These are phyloP conservation scores for Pachyramphus minor DNA, from an alignment of 2,113 vertebrate species.

Conservation along the genomic window DNA sequence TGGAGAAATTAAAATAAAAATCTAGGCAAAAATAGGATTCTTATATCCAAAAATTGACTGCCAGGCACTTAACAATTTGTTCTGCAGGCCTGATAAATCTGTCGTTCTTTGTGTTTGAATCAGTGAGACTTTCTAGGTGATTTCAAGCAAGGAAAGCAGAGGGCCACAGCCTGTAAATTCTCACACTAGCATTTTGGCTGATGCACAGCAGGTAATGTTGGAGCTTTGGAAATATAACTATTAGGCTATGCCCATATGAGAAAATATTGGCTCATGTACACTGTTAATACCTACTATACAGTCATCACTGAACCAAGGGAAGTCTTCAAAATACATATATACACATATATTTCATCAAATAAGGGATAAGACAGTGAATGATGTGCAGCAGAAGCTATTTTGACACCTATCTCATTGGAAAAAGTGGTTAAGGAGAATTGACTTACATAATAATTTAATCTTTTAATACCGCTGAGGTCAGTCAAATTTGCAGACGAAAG, in stretches of 20 bases:
- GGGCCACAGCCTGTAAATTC: neutral
- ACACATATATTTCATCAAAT: neutral
- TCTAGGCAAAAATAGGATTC: neutral
- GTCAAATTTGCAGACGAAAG: neutral
- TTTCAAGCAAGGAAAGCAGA: neutral
- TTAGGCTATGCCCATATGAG: neutral
- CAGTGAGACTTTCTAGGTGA: neutral
- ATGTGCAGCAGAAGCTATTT: neutral
- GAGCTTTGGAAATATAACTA: neutral
- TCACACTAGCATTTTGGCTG: neutral
- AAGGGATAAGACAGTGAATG: neutral
- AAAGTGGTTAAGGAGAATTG: conserved; percentile 5
- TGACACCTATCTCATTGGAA: conserved; percentile 1
- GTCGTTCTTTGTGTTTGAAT: neutral
- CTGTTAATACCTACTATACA: neutral
- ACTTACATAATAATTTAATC: conserved; percentile 41
- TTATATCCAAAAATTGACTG: neutral
- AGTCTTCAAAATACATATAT: neutral
- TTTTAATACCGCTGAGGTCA: conserved; percentile 9
- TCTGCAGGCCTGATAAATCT: neutral
- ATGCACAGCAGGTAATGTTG: neutral
- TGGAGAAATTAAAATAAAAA: neutral
- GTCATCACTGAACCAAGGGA: neutral
- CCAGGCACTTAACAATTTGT: neutral
- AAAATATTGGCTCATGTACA: neutral